Evolutionary conservation across 2,113 vertebrate species (phyloP).

Genomic region (Anoplopoma fimbria): DNA sequence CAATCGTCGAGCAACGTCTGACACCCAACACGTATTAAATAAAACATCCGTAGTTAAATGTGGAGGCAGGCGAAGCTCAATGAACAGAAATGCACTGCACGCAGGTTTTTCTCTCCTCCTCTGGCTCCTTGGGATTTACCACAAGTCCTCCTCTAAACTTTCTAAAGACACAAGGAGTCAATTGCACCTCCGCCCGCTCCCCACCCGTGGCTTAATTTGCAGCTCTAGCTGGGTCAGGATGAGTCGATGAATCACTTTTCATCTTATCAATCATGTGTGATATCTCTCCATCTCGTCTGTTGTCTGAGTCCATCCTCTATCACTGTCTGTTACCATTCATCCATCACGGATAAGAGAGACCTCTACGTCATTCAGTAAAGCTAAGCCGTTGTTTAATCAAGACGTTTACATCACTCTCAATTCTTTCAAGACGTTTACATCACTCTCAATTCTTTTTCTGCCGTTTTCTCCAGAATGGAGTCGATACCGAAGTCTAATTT

Average conservation of each 20-base stretch:
- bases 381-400: slow-evolving; percentile 67
- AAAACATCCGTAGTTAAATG: not conserved
- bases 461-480: slow-evolving; percentile 17
- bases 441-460: slow-evolving; percentile 44
- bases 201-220: slow-evolving; percentile 60
- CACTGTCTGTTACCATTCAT: slow-evolving; percentile 68
- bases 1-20: too few relatives aligned
- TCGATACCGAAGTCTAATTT: slow-evolving; percentile 31
- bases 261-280: slow-evolving; percentile 75
- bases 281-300: slow-evolving; percentile 70
- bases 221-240: slow-evolving; percentile 60
- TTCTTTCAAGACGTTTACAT: slow-evolving; percentile 55
- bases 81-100: slow-evolving; percentile 33
- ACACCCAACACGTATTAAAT: not conserved
- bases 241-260: slow-evolving; percentile 77
- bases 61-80: slow-evolving; percentile 15
- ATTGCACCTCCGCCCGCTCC: slow-evolving; percentile 53
- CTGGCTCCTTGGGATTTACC: slow-evolving; percentile 6
- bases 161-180: slow-evolving; percentile 51
- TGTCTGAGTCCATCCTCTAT: slow-evolving; percentile 63
- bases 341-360: slow-evolving; percentile 63
- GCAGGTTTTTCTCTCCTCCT: slow-evolving; percentile 25
- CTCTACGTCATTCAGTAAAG: slow-evolving; percentile 64
- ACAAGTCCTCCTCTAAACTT: slow-evolving; percentile 61
- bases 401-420: slow-evolving; percentile 49